phyloP scores from a whole-genome alignment of 35 echinoderm and acorn worm genomes.

The Stichopus chloronotus region DNA sequence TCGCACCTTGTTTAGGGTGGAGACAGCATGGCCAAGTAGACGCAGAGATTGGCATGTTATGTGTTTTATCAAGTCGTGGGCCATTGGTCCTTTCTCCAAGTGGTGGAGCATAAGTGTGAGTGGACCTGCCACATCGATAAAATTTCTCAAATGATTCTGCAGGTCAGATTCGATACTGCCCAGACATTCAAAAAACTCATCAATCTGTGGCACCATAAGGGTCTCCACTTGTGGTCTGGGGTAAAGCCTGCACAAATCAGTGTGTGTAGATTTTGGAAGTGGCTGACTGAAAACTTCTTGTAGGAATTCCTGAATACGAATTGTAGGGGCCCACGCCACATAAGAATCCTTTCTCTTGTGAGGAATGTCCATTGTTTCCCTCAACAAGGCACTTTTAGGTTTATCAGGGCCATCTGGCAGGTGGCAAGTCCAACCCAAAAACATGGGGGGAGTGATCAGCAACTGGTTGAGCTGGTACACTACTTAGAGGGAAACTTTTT shows the following conservation, averaged over 20 bases:
- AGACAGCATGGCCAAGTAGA: constrained; percentile 26
- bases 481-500: no score
- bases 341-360: constrained; percentile 25
- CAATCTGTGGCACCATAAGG: constrained; percentile 31
- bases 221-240: constrained; percentile 35
- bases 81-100: constrained; percentile 11
- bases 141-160: constrained; percentile 24
- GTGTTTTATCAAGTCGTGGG: constrained; percentile 16
- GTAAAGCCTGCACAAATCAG: constrained; percentile 18
- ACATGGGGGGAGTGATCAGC: no score
- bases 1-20: background rate
- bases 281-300: constrained; percentile 22
- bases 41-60: constrained; percentile 26
- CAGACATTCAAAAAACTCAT: background rate
- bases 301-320: constrained; percentile 7
- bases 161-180: background rate
- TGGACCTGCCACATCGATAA: constrained; percentile 15
- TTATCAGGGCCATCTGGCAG: background rate
- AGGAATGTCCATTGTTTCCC: background rate
- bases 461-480: no score
- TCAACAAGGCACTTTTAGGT: constrained; percentile 6
- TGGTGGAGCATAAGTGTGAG: constrained; percentile 11
- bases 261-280: background rate
- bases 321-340: background rate
- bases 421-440: no score